A percentile compares a stretch with the other conserved stretches of the same genome.
Conservation (phyloP, 2,888 invertebrate genomes). For the Drosophila koepferae region DNA sequence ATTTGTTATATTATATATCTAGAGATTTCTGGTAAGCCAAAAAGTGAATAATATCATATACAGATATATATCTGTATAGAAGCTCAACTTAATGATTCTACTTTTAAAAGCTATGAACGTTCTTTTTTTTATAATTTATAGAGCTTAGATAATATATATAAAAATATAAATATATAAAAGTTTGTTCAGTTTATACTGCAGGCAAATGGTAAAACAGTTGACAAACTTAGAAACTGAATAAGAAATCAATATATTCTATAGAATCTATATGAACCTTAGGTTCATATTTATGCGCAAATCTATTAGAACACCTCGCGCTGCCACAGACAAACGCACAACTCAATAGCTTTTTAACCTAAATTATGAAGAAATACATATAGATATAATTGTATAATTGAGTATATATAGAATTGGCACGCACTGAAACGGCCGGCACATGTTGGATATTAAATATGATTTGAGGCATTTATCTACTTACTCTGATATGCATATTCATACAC, state of each 20-base stretch:
- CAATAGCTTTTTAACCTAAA: slow-evolving; percentile 2
- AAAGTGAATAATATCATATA: background rate
- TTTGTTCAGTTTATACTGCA: too few relatives aligned
- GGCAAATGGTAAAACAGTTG: too few relatives aligned
- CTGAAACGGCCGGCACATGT: slow-evolving; percentile 20
- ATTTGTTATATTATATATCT: too few relatives aligned
- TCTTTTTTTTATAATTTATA: too few relatives aligned
- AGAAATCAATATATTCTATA: background rate
- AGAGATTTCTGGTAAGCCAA: background rate
- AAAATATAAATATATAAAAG: too few relatives aligned
- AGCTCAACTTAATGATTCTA: background rate
- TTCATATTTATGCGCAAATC: background rate
- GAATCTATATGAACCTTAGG: too few relatives aligned
- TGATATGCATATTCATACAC: slow-evolving; percentile 39
- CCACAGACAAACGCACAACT: background rate
- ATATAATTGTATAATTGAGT: slow-evolving; percentile 1
- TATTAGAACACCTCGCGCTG: background rate
- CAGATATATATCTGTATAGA: background rate
- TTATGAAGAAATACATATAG: background rate
- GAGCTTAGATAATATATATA: background rate
- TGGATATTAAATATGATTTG: slow-evolving; percentile 25
- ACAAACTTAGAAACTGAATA: background rate
- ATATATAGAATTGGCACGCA: slow-evolving; percentile 4
- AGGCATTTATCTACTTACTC: slow-evolving; percentile 31
- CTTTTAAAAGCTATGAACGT: background rate